Conservation (phyloP, 2,113 vertebrate genomes). For the Laticauda colubrina region DNA sequence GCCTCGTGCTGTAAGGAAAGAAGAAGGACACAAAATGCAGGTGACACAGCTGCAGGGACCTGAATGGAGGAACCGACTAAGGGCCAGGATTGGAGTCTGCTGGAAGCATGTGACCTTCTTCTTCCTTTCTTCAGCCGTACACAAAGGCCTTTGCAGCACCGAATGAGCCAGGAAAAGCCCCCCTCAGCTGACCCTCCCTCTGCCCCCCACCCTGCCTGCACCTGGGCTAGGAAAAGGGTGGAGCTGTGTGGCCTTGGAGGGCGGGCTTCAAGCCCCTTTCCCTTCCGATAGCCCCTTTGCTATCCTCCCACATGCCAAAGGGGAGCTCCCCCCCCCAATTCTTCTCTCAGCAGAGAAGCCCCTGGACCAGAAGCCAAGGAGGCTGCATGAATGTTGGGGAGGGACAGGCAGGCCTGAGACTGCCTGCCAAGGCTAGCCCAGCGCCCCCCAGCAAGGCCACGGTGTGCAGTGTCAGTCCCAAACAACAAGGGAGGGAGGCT, state of each 20-base stretch:
- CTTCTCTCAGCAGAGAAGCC: neutral
- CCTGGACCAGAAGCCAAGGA: no score
- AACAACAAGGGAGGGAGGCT: neutral
- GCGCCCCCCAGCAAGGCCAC: neutral
- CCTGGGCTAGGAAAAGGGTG: neutral
- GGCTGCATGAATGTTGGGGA: neutral
- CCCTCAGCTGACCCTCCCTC: neutral
- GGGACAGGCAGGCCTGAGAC: neutral
- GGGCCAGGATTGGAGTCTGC: neutral
- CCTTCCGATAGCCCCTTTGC: neutral
- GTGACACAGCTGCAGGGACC: no score
- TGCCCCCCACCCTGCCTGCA: neutral
- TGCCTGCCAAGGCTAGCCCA: neutral
- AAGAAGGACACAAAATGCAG: neutral
- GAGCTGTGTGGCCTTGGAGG: neutral
- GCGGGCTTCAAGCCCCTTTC: neutral
- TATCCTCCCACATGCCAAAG: neutral
- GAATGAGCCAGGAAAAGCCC: neutral
- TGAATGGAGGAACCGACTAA: neutral
- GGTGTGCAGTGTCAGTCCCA: neutral
- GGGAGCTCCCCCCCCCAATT: neutral
- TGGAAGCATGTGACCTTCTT: neutral
- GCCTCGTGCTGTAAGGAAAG: slow-evolving; percentile 81
- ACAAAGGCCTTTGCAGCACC: neutral
- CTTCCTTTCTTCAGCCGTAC: neutral